phyloP scores from a whole-genome alignment of 2,888 invertebrate species.

The Agriopis leucophaearia region DNA sequence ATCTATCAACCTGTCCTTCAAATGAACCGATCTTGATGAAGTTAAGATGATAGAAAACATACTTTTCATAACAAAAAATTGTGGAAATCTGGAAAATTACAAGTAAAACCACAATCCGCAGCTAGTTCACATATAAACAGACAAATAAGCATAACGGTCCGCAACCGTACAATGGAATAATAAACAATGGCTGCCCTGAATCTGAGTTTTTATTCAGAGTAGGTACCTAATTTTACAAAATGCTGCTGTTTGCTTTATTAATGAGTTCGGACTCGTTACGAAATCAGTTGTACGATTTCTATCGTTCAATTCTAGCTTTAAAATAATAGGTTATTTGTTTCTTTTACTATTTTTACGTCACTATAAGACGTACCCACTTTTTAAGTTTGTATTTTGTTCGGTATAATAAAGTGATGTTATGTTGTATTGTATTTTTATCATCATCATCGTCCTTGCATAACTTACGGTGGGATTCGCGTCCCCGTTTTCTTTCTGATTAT shows the following conservation, averaged over 20 bases:
- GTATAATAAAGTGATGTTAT: too few relatives aligned
- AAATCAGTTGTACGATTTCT: conserved; percentile 3
- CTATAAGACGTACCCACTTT: too few relatives aligned
- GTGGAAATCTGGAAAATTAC: conserved; percentile 34
- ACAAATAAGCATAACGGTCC: conserved; percentile 34
- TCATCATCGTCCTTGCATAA: not conserved
- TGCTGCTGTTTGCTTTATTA: conserved; percentile 24
- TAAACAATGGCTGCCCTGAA: conserved; percentile 69
- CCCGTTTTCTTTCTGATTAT: too few relatives aligned
- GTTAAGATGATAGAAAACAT: too few relatives aligned
- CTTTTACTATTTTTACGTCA: not conserved
- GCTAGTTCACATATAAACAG: conserved; percentile 33
- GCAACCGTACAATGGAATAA: conserved; percentile 53
- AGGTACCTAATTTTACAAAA: conserved; percentile 55
- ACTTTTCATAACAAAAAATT: not conserved
- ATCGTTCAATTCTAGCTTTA: not conserved
- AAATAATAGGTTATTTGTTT: not conserved
- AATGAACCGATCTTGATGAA: too few relatives aligned
- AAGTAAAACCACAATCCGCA: not conserved
- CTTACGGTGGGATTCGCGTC: too few relatives aligned
- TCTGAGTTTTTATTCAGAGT: conserved; percentile 61
- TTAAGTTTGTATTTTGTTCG: too few relatives aligned
- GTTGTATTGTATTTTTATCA: too few relatives aligned
- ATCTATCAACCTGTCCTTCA: too few relatives aligned
- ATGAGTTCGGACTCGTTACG: conserved; percentile 8